phyloP scores from a whole-genome alignment of 1,140 invertebrate genomes.

The Triops longicaudatus region DNA sequence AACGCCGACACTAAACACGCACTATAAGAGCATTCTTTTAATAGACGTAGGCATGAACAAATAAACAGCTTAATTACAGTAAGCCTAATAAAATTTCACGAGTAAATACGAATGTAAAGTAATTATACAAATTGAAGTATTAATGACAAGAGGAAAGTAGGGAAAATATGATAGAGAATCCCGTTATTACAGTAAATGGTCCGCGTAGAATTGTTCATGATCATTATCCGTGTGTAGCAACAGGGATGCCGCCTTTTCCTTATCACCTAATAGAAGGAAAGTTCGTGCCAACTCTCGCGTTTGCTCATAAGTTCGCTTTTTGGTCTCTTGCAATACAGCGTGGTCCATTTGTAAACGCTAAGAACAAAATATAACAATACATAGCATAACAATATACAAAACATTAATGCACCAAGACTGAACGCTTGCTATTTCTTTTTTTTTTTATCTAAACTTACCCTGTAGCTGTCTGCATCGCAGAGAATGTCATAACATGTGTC shows the following conservation, averaged over 20 bases:
- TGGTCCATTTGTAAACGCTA: conserved; percentile 21
- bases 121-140: background rate
- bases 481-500: conserved; percentile 23
- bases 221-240: conserved; percentile 24
- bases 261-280: conserved; percentile 22
- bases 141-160: background rate
- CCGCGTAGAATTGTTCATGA: conserved; percentile 25
- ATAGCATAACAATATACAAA: too few species aligned
- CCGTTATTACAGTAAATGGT: conserved; percentile 20
- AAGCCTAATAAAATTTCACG: too few species aligned
- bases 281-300: conserved; percentile 22
- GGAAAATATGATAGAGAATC: background rate
- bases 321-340: conserved; percentile 20
- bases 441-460: background rate
- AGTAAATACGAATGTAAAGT: too few species aligned
- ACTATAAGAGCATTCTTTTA: background rate
- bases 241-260: conserved; percentile 24
- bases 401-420: too few species aligned
- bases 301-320: conserved; percentile 26
- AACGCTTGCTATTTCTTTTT: too few species aligned
- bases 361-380: background rate
- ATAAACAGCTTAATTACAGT: too few species aligned
- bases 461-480: conserved; percentile 20
- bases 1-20: conserved; percentile 23
- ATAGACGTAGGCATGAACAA: too few species aligned